Base-by-base conservation (phyloP, 2,113 vertebrate species). In the Melanocharis versteri region DNA sequence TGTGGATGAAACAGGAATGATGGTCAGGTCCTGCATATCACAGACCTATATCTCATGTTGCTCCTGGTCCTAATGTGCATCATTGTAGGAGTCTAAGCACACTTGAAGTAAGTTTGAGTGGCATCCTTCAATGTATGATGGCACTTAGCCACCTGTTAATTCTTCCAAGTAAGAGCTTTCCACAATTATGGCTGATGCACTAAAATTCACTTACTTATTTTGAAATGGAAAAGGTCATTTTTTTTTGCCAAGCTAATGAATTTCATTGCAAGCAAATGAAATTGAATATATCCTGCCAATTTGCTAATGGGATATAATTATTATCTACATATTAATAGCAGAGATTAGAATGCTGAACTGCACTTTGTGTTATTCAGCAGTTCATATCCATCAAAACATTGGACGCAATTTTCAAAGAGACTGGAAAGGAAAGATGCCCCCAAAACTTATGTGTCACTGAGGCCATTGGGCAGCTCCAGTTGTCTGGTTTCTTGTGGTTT, bases 281-380 rank as follows among this genome's bases (percentile, higher is more conserved):
- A 79, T 78, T 78, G 0, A 78, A 84, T 76, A 71, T 68, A 84
- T 86, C 57, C 72, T 86, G 83, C 76, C 76, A 93, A 68, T 86
- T 96, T 71, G 51, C 75, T 94, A 97, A 96, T 93, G 94, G 80
- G 92, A 81, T 79, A 22, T 72, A 87, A 78, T 84, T 64, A 93
- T 87, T 82, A 64, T 65, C 64, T 53, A 13, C 2, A 3, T 77
- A 60, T 86, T 77, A 93, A 93, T 78, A 89, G 60, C 7, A 35
- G 60, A 88, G 17, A 51, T 65, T 77, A 83, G 20, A 96, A 37
- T 73, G 40, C 76, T 78, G 48, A 72, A 69, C n/a, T 83, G 71
- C 26, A 69, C 42, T 93, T 89, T 13, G 5, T 88, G 40, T 80
- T 90, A 51, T 42, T 91, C 69, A 90, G 82, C 20, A 71, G 26